Evolutionary conservation across 2,797 vertebrate genomes (phyloP).

Genomic region (Carduelis carduelis): DNA sequence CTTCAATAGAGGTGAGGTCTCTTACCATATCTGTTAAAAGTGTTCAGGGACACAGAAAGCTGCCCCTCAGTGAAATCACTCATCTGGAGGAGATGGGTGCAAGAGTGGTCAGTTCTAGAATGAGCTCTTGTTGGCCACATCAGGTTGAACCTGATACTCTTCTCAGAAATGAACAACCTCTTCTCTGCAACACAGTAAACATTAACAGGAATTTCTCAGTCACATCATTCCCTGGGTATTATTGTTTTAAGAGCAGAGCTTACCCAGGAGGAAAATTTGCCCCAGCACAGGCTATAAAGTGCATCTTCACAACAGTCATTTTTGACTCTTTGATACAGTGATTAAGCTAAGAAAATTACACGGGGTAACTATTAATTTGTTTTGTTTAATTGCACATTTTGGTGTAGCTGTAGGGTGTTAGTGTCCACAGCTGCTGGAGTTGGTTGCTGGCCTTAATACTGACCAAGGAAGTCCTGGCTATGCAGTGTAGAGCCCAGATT

Average conservation of each 20-base stretch:
- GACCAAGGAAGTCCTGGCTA: background rate
- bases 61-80: background rate
- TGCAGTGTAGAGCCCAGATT: background rate
- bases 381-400: background rate
- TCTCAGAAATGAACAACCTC: background rate
- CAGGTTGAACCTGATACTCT: background rate
- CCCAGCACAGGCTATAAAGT: background rate
- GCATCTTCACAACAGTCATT: background rate
- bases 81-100: background rate
- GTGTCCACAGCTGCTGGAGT: background rate
- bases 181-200: background rate
- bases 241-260: background rate
- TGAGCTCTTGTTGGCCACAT: background rate
- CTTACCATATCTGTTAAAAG: background rate
- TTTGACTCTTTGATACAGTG: background rate
- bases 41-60: background rate
- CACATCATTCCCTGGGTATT: background rate
- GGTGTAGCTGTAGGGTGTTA: background rate
- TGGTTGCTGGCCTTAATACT: background rate
- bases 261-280: background rate
- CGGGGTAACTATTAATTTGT: background rate
- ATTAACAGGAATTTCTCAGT: background rate
- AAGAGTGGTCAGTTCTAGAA: background rate
- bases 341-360: background rate
- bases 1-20: background rate